Conservation (phyloP, 2,113 vertebrate genomes). For the Notothenia rossii region DNA sequence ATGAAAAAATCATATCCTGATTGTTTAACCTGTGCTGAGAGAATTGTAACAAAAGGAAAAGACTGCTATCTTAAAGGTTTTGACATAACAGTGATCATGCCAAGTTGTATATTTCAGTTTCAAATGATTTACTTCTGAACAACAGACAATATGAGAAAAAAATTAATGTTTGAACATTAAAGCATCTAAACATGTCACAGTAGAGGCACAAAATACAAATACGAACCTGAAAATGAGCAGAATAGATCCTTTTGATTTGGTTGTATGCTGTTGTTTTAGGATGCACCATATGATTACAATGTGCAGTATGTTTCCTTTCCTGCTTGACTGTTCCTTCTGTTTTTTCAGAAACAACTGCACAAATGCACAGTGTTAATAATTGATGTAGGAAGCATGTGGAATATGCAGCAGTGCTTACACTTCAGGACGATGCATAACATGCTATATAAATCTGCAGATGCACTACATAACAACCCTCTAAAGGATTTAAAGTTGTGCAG, state of each 20-base stretch:
- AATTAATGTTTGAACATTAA: too few relatives aligned
- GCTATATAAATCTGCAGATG: slow-evolving; percentile 58
- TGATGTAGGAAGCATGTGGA: slow-evolving; percentile 8
- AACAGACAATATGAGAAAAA: too few relatives aligned
- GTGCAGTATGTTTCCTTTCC: neutral
- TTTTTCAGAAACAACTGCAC: neutral
- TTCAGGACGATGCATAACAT: slow-evolving; percentile 27
- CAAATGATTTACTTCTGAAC: too few relatives aligned
- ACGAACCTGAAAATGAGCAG: too few relatives aligned
- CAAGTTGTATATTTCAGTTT: neutral
- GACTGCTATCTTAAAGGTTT: too few relatives aligned
- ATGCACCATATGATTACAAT: neutral
- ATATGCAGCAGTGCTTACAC: slow-evolving; percentile 12
- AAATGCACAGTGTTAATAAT: slow-evolving; percentile 39
- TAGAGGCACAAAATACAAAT: too few relatives aligned
- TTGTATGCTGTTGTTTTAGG: neutral
- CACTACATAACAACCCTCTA: slow-evolving; percentile 33
- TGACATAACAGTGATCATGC: neutral
- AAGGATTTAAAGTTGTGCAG: slow-evolving; percentile 45
- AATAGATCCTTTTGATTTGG: neutral
- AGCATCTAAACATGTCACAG: too few relatives aligned
- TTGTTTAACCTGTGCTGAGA: neutral
- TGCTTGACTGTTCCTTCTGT: too few relatives aligned
- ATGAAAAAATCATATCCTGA: neutral
- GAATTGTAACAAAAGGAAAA: neutral